Percentiles rank a stretch among this genome's conserved stretches.
These are phyloP conservation scores for Apoda limacodes DNA, from an alignment of 2,888 invertebrate species.

Conservation along the genomic window DNA sequence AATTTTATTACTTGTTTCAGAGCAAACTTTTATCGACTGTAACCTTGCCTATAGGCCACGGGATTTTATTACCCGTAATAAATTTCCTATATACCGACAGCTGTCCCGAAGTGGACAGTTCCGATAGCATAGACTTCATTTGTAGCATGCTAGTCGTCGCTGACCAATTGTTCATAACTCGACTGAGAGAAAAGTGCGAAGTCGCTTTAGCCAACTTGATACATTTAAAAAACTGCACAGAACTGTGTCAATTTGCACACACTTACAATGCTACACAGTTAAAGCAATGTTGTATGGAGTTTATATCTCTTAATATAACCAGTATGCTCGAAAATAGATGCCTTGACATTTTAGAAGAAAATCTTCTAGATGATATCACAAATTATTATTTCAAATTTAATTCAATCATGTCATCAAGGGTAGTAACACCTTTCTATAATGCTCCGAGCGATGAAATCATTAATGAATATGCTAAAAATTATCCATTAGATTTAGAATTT, in stretches of 20 bases:
- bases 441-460: constrained; percentile 72
- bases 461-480: constrained; percentile 40
- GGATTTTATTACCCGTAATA: constrained; percentile 74
- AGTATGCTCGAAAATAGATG: constrained; percentile 76
- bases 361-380: constrained; percentile 73
- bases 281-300: constrained; percentile 80
- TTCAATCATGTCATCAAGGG: constrained; percentile 69
- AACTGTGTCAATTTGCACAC: constrained; percentile 80
- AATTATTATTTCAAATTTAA: constrained; percentile 75
- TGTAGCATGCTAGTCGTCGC: constrained; percentile 82
- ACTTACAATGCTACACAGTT: constrained; percentile 81
- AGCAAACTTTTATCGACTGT: constrained; percentile 61
- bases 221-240: constrained; percentile 80
- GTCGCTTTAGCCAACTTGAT: constrained; percentile 73
- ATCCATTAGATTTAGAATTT: constrained; percentile 56
- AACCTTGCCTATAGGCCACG: constrained; percentile 71
- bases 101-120: constrained; percentile 67
- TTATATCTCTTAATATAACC: constrained; percentile 80
- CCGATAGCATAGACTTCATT: constrained; percentile 76
- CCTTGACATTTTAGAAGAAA: constrained; percentile 73
- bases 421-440: constrained; percentile 77
- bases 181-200: constrained; percentile 80
- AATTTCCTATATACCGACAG: constrained; percentile 83
- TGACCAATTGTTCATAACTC: constrained; percentile 81
- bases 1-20: too few relatives aligned